Percentiles rank a stretch among this genome's conserved stretches.
Evolutionary conservation across 2,888 invertebrate species (phyloP).

Genomic region (Nasonovia ribisnigri): DNA sequence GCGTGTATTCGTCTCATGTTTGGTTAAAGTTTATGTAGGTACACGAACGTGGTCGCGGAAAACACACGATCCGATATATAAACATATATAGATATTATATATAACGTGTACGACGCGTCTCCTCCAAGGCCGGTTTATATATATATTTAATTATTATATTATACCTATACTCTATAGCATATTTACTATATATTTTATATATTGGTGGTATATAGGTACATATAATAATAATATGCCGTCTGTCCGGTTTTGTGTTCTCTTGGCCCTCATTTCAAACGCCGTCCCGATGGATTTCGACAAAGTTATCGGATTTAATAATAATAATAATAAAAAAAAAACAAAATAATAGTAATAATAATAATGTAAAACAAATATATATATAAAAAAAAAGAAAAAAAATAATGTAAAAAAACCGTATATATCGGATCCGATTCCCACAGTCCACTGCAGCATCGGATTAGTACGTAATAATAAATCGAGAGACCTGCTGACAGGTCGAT

Average conservation of each 20-base stretch:
- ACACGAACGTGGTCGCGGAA: constrained; percentile 27
- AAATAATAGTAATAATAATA: constrained; percentile 39
- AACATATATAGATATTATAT: background rate
- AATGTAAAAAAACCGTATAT: background rate
- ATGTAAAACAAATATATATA: constrained; percentile 46
- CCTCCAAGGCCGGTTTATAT: constrained; percentile 39
- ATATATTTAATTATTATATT: background rate
- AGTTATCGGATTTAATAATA: constrained; percentile 54
- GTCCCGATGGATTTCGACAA: constrained; percentile 46
- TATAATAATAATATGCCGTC: constrained; percentile 39
- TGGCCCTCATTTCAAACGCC: constrained; percentile 26
- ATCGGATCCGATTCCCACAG: constrained; percentile 54
- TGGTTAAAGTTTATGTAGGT: background rate
- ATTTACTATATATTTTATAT: background rate
- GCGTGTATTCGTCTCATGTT: background rate
- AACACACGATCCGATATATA: constrained; percentile 41
- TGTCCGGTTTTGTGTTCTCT: constrained; percentile 56
- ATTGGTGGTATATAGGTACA: background rate
- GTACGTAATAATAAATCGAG: constrained; percentile 63
- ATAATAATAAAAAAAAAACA: constrained; percentile 25
- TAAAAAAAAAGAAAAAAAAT: background rate
- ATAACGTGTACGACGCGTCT: background rate
- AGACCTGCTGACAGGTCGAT: constrained; percentile 62
- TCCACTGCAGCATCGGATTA: constrained; percentile 54
- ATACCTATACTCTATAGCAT: background rate